phyloP scores from a whole-genome alignment of 2,113 vertebrate genomes.

The Chloroceryle aenea region DNA sequence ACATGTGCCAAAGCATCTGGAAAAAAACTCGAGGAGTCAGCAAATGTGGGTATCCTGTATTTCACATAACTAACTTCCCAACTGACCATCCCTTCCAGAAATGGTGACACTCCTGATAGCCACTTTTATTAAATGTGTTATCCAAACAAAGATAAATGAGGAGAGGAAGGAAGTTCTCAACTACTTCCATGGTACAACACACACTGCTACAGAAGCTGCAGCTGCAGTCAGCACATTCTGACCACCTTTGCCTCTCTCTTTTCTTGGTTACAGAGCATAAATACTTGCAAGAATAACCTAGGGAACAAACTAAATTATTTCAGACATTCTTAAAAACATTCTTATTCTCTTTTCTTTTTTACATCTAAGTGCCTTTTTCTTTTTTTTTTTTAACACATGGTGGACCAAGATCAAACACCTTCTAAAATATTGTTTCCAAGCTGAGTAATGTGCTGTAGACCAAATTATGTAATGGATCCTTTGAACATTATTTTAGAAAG shows the following conservation, averaged over 20 bases:
- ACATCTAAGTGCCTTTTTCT: background rate
- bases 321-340: background rate
- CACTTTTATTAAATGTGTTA: background rate
- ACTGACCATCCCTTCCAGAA: background rate
- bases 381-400: background rate
- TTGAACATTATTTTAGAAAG: background rate
- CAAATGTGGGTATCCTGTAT: background rate
- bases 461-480: background rate
- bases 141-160: background rate
- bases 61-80: background rate
- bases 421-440: constrained; percentile 8
- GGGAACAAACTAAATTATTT: background rate
- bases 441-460: background rate
- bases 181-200: background rate
- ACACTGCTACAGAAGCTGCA: background rate
- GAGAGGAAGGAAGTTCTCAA: background rate
- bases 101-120: background rate
- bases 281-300: background rate
- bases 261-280: background rate
- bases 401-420: constrained; percentile 22
- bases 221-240: background rate
- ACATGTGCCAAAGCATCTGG: background rate
- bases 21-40: background rate
- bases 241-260: background rate
- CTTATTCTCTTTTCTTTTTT: background rate